Evolutionary conservation across 2,888 invertebrate genomes (phyloP).

Genomic region (Polylopha cassiicola): DNA sequence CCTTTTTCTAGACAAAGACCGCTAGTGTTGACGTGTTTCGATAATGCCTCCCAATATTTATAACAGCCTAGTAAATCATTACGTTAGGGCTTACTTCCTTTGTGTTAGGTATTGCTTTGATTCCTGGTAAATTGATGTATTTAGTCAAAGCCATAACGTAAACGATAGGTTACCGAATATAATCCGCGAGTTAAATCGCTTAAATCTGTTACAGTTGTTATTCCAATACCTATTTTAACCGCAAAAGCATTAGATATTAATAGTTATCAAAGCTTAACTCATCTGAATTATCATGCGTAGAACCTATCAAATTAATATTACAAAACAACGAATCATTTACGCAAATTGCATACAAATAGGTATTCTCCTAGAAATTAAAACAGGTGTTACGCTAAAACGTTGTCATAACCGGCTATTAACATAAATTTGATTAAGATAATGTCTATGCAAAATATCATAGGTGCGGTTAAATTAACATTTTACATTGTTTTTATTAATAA

Average conservation of each 20-base stretch:
- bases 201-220: no score
- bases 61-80: neutral
- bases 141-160: no score
- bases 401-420: slow-evolving; percentile 35
- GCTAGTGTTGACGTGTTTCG: slow-evolving; percentile 22
- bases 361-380: slow-evolving; percentile 34
- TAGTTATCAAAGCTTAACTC: neutral
- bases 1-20: slow-evolving; percentile 53
- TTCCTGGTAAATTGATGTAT: no score
- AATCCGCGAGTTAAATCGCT: no score
- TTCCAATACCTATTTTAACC: no score
- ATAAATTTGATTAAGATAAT: slow-evolving; percentile 37
- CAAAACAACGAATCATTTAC: slow-evolving; percentile 37
- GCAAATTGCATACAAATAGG: slow-evolving; percentile 29
- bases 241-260: no score
- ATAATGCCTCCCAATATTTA: slow-evolving; percentile 25
- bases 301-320: slow-evolving; percentile 39
- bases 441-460: slow-evolving; percentile 32
- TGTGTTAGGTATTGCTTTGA: no score
- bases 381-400: slow-evolving; percentile 41
- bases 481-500: slow-evolving; percentile 19
- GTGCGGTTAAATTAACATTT: slow-evolving; percentile 24
- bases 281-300: slow-evolving; percentile 5
- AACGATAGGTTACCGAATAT: no score
- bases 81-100: no score